These are phyloP conservation scores for Scaptomyza flava DNA, from an alignment of 2,888 invertebrate genomes.

Conservation along the genomic window DNA sequence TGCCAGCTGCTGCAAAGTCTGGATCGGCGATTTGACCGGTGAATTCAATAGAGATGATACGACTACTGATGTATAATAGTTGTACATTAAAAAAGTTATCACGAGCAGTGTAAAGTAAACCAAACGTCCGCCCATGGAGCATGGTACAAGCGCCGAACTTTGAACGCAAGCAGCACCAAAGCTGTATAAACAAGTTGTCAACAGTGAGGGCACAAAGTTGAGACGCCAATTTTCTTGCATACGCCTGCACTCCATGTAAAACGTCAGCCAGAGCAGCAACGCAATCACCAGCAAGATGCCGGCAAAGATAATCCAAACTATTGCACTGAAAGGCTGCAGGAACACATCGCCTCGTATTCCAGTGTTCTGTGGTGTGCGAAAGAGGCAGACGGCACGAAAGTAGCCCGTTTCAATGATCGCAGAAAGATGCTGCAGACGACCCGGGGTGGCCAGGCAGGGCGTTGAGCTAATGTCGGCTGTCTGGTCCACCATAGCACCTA, in stretches of 20 bases:
- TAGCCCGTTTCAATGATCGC: constrained; percentile 64
- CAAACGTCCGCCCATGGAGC: constrained; percentile 84
- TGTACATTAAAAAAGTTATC: constrained; percentile 86
- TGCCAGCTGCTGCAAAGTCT: constrained; percentile 85
- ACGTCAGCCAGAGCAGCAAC: constrained; percentile 81
- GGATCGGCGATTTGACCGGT: constrained; percentile 85
- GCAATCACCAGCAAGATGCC: constrained; percentile 80
- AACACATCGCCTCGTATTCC: constrained; percentile 87
- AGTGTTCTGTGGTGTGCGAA: constrained; percentile 86
- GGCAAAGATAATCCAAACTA: constrained; percentile 86
- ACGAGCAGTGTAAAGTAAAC: constrained; percentile 73
- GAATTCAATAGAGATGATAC: constrained; percentile 87
- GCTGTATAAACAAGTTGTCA: constrained; percentile 81
- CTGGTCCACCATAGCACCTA: constrained; percentile 71
- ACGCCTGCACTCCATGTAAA: constrained; percentile 68
- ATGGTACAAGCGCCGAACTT: constrained; percentile 84
- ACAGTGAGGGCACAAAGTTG: constrained; percentile 74
- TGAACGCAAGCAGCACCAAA: constrained; percentile 85
- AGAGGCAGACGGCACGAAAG: constrained; percentile 85
- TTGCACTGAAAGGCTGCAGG: constrained; percentile 85
- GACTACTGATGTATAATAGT: constrained; percentile 88
- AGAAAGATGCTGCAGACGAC: constrained; percentile 57
- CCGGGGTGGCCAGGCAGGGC: constrained; percentile 56
- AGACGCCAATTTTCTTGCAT: constrained; percentile 42
- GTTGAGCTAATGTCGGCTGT: constrained; percentile 71